Evolutionary conservation across 2,113 vertebrate species (phyloP), one percentile per base, ranked within the genome.

Genomic region (Chrysemys picta): DNA sequence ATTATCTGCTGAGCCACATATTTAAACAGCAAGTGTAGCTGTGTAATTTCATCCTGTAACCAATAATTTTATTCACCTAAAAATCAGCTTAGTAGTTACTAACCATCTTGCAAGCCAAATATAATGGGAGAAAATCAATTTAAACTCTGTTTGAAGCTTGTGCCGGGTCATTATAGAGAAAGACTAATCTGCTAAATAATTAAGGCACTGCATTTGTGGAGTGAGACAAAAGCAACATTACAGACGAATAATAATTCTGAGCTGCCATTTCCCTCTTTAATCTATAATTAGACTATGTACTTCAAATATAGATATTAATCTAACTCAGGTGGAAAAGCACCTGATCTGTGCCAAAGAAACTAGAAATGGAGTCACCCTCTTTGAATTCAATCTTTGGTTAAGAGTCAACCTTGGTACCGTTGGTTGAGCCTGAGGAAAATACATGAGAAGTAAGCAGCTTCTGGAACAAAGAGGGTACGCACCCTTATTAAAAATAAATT

Each of bases 241-340:
- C 27, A 91, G 95, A 94, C 49, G 91, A 95, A 92, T 88, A 95
- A 87, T 91, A 95, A 92, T 94, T 82, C 88, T 6, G 35, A 90
- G 72, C 94, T 84, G 76, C 80, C 14, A 2, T 88, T 93, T 91
- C 86, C 86, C 65, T 80, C 90, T 56, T 91, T 97, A 93, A 94
- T 94, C 91, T 96, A 87, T 87, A 93, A 89, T 89, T 88, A 97
- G 94, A 91, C 89, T 80, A 85, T 24, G 82, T 87, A 92, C 87
- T 95, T 96, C 96, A 97, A 97, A 97, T 95, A 96, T 65, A 93
- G 91, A 93, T 92, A 90, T 96, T 95, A 92, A 84, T 38, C 89
- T 94, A 85, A 94, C 78, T 96, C 69, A 59, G 65, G 80, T 69
- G 86, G 91, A 90, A 88, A 87, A 89, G 22, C 5, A 93, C 83